Conservation (phyloP, 2,888 invertebrate genomes). For the Fragum fragum region DNA sequence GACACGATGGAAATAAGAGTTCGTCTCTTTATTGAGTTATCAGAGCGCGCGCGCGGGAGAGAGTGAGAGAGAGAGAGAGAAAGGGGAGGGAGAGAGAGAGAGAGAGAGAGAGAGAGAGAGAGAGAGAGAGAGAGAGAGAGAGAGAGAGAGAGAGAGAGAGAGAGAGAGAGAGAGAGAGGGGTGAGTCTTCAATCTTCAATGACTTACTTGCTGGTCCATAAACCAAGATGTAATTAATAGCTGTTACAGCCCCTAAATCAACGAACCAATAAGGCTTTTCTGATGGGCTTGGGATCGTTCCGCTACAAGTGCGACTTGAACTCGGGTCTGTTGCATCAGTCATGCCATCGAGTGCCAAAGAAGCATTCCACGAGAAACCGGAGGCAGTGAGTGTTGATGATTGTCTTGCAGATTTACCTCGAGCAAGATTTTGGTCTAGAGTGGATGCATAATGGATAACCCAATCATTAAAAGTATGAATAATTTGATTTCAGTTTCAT, state of each 20-base stretch:
- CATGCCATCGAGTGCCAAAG: slow-evolving; percentile 51
- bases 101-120: too few species aligned
- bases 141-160: too few species aligned
- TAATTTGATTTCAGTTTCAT: too few species aligned
- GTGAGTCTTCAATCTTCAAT: too few species aligned
- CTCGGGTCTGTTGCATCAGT: slow-evolving; percentile 27
- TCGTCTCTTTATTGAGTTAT: too few species aligned
- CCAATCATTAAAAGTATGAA: too few species aligned
- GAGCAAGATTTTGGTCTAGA: slow-evolving; percentile 54
- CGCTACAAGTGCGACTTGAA: slow-evolving; percentile 41
- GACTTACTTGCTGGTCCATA: slow-evolving; percentile 49
- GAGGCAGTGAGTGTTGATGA: slow-evolving; percentile 29
- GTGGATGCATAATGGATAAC: not conserved
- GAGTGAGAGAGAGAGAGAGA: too few species aligned
- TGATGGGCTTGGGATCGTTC: slow-evolving; percentile 12
- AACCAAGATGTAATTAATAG: slow-evolving; percentile 43
- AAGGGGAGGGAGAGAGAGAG: too few species aligned
- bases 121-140: too few species aligned
- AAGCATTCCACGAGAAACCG: slow-evolving; percentile 40
- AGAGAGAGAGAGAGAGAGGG: too few species aligned
- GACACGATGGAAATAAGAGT: too few species aligned
- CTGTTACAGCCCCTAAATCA: slow-evolving; percentile 36
- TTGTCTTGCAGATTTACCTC: slow-evolving; percentile 42
- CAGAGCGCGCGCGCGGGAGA: too few species aligned
- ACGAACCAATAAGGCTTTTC: slow-evolving; percentile 47